Base-by-base conservation (phyloP, 2,888 invertebrate species). In the Pogonocherus hispidulus region DNA sequence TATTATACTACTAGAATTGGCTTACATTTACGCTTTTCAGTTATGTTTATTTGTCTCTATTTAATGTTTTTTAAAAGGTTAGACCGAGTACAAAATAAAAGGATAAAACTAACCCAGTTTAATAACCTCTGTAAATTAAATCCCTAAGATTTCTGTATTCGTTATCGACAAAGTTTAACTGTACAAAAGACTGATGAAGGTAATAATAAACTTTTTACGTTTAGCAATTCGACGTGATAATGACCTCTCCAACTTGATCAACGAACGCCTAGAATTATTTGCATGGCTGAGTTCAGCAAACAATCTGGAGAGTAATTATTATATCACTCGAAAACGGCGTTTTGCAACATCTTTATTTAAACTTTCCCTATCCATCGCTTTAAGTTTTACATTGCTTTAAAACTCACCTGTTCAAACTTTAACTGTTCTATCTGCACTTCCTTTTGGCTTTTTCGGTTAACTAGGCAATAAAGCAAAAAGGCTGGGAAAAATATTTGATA, bases 221-320 rank as follows among this genome's bases (percentile, higher is more conserved):
- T 65, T 54, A 69, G 63, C 67, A 67, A 70, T 71, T 67, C 67
- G 70, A 76, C 66, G 76, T 72, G 77, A 78, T 77, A 78, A 79
- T 77, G 76, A 71, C 73, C 72, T 70, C 75, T 76, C 71, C 71
- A 71, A 76, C 69, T 79, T 76, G 79, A 80, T 80, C 77, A 76
- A 76, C 80, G 76, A 76, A 76, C 80, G 78, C 76, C 77, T 77
- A 73, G 76, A 78, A 80, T 80, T 80, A 80, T 79, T 79, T 78
- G 79, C 80, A 76, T 79, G 76, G 72, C 77, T 78, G 79, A 74
- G 71, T 77, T 77, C 76, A 66, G 78, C 80, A 80, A 80, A 80
- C 79, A 79, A 79, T 79, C 78, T 75, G 70, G 69, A 71, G 74
- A 75, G 76, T 78, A 80, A 80, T 80, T n/a, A n/a, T n/a, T 80